Evolutionary conservation across 1,140 invertebrate species (phyloP).

Genomic region (Apis mellifera): Amel_HAv3.1 CM009936.2:5262501-5263000

Average conservation of each 20-base stretch:
- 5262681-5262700: constrained; percentile 14
- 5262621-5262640: constrained; percentile 22
- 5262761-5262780: not conserved
- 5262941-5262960: not conserved
- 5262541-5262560: constrained; percentile 4
- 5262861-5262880: constrained; percentile 19
- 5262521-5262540: not conserved
- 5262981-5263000: constrained; percentile 42
- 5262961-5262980: not conserved
- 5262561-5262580: constrained; percentile 16
- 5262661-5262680: constrained; percentile 29
- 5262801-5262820: not conserved
- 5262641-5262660: constrained; percentile 5
- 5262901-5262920: constrained; percentile 41
- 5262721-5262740: not conserved
- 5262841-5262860: not conserved
- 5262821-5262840: not conserved
- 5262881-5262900: not conserved
- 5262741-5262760: not conserved
- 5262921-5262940: constrained; percentile 59
- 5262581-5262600: constrained; percentile 13
- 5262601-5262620: constrained; percentile 14
- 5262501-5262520: not conserved
- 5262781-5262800: not conserved
- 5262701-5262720: constrained; percentile 11